phyloP scores from a whole-genome alignment of 2,797 vertebrate species.

The Rhinogobio ventralis region DNA sequence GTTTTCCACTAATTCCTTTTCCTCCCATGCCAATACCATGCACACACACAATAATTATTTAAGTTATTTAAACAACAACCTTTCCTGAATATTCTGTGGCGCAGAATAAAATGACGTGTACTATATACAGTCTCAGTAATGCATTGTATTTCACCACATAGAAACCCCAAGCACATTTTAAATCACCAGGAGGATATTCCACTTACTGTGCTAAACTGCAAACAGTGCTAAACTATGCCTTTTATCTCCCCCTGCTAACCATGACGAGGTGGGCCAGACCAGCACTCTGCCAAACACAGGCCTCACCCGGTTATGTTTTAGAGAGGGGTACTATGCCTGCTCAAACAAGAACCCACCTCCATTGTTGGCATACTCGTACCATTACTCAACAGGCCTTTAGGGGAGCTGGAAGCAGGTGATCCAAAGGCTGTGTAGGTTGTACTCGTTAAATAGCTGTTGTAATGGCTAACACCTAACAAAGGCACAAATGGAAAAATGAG shows the following conservation, averaged over 20 bases:
- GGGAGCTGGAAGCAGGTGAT: slow-evolving; percentile 48
- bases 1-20: neutral
- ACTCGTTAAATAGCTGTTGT: slow-evolving; percentile 58
- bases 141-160: slow-evolving; percentile 45
- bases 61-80: slow-evolving; percentile 40
- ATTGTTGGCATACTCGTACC: slow-evolving; percentile 57
- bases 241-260: slow-evolving; percentile 65
- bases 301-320: slow-evolving; percentile 55
- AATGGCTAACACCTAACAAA: slow-evolving; percentile 63
- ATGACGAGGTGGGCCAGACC: slow-evolving; percentile 60
- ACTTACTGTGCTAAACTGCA: slow-evolving; percentile 66
- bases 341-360: slow-evolving; percentile 24
- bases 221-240: slow-evolving; percentile 68
- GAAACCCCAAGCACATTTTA: slow-evolving; percentile 50
- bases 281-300: slow-evolving; percentile 60
- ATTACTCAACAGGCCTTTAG: slow-evolving; percentile 55
- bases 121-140: slow-evolving; percentile 23
- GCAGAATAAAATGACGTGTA: neutral
- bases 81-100: slow-evolving; percentile 8
- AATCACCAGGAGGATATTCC: slow-evolving; percentile 53
- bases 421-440: slow-evolving; percentile 50
- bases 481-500: slow-evolving; percentile 63
- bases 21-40: neutral
- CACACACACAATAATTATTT: slow-evolving; percentile 41
- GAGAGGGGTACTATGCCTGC: slow-evolving; percentile 47